Base-by-base conservation (phyloP, 2,888 invertebrate species). In the Rhagophthalmus giganteus region DNA sequence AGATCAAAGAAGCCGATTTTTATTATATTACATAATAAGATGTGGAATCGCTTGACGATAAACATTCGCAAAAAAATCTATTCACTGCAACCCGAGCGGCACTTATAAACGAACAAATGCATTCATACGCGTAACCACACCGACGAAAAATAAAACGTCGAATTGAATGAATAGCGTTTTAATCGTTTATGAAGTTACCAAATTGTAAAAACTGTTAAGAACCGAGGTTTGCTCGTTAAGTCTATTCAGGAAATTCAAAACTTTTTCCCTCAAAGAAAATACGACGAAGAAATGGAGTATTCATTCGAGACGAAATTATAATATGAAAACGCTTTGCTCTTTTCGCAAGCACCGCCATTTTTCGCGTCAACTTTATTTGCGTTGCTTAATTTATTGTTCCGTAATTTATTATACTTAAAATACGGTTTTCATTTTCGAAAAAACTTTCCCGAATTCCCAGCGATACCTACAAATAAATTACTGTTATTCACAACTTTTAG, bases 1-100 rank as follows among this genome's bases (percentile, higher is more conserved):
- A 46, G 13, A 39, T 47, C 47, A 47, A 47, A 47, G 39, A 10
- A 26, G 33, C 47, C 47, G 47, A 47, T 31, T 46, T 45, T 45
- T 37, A 37, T 46, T 46, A 28, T 20, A 7, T 5, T 10, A 14
- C 28, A 39, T 28, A 39, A 39, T 26, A 39, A 28, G 14, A 28
- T 11, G 24, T 13, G 31, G 31, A 46, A 46, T 37, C 46, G 46
- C 31, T 46, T 38, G 46, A 31, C 37, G 46, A 46, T 46, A 38
- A 46, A 46, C 37, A 46, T 32, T 46, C 26, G 13, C 46, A 31
- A 10, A 45, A 45, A 45, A 44, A 45, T 32, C 37, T 24, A 11
- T 27, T 37, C 28, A 38, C 32, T 27, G 31, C n/a, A 2, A 13
- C 31, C 31, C 31, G 30, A 46, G 45, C 45, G 45, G 46, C 38